phyloP scores from a whole-genome alignment of 2,888 invertebrate species.

The Drosophila helvetica region DNA sequence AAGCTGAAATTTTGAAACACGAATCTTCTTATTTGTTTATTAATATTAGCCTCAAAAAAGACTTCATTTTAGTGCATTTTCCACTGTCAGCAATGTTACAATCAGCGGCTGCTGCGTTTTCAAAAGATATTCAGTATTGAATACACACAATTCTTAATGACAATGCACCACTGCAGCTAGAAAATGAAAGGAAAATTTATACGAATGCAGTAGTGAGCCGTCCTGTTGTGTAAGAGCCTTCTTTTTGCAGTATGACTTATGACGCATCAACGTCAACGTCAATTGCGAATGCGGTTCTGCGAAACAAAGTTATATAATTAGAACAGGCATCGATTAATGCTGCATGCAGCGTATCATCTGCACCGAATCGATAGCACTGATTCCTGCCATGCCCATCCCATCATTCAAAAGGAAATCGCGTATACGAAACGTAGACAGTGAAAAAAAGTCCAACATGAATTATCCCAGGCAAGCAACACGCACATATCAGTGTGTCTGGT shows the following conservation, averaged over 20 bases:
- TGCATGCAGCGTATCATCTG: not conserved
- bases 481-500: not conserved
- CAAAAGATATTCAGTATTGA: not conserved
- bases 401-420: conserved; percentile 8
- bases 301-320: conserved; percentile 31
- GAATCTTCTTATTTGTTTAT: too few relatives aligned
- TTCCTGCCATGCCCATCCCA: not conserved
- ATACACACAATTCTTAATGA: not conserved
- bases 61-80: too few relatives aligned
- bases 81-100: too few relatives aligned
- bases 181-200: conserved; percentile 7
- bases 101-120: not conserved
- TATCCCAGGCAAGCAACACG: conserved; percentile 36
- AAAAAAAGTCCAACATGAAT: conserved; percentile 41
- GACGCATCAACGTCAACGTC: conserved; percentile 17
- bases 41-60: too few relatives aligned
- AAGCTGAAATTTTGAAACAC: not conserved
- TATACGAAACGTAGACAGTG: conserved; percentile 28
- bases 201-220: conserved; percentile 8
- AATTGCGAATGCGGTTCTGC: conserved; percentile 6
- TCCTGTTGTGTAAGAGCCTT: conserved; percentile 1
- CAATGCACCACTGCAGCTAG: not conserved
- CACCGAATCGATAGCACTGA: conserved; percentile 2
- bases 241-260: conserved; percentile 13
- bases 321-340: conserved; percentile 39